phyloP scores from a whole-genome alignment of 2,797 vertebrate species.

The Odontamblyopus rebecca region DNA sequence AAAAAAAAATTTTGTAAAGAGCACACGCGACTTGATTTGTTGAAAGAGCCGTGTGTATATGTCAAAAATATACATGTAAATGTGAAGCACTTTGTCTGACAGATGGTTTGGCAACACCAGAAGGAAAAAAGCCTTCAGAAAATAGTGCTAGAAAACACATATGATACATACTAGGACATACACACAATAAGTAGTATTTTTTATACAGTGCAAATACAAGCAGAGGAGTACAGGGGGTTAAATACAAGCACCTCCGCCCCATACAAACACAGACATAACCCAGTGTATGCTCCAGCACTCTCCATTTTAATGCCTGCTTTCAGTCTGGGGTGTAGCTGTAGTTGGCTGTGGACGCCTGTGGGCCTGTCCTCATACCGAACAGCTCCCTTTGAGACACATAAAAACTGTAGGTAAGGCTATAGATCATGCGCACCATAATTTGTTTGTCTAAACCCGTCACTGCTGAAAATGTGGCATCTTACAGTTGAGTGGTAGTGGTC shows the following conservation, averaged over 20 bases:
- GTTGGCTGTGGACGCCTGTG: slow-evolving; percentile 59
- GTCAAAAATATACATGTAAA: not conserved
- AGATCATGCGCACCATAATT: slow-evolving; percentile 58
- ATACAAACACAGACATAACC: slow-evolving; percentile 52
- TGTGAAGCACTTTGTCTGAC: not conserved
- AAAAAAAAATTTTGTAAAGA: too few relatives aligned
- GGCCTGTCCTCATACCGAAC: slow-evolving; percentile 24
- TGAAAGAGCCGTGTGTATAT: not conserved
- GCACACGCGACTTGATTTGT: not conserved
- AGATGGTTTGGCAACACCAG: not conserved
- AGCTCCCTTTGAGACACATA: slow-evolving; percentile 41
- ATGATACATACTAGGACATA: not conserved
- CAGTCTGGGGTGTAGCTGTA: slow-evolving; percentile 66
- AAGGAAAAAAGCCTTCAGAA: not conserved
- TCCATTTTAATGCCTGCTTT: slow-evolving; percentile 76
- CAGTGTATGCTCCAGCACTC: slow-evolving; percentile 45
- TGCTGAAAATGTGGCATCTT: not conserved
- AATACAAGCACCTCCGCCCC: slow-evolving; percentile 49
- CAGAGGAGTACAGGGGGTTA: slow-evolving; percentile 52
- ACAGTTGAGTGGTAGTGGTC: not conserved
- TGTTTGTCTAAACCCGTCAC: not conserved
- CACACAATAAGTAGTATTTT: not conserved
- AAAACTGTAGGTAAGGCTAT: slow-evolving; percentile 38
- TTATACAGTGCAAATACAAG: slow-evolving; percentile 4
- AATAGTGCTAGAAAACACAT: not conserved